Conservation (phyloP, 2,888 invertebrate genomes). For the Pyrocoelia pectoralis region DNA sequence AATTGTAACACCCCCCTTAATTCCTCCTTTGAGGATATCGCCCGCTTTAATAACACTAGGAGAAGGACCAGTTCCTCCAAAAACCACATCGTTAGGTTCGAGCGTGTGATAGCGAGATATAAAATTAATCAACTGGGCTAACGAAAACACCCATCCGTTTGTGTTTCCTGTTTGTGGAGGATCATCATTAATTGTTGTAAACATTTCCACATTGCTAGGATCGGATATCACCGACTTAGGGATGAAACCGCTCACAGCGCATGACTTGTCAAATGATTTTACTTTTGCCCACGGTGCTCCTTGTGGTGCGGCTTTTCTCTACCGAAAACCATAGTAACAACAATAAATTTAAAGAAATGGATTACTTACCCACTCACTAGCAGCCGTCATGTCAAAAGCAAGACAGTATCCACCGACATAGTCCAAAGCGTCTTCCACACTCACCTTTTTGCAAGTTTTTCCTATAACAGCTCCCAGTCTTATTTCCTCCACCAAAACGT, state of each 20-base stretch:
- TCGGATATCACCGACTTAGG: conserved; percentile 62
- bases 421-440: conserved; percentile 64
- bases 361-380: conserved; percentile 60
- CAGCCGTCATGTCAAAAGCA: conserved; percentile 78
- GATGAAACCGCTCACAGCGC: conserved; percentile 75
- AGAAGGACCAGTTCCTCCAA: conserved; percentile 79
- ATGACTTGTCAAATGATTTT: conserved; percentile 82
- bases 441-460: conserved; percentile 65
- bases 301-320: no score
- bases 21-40: conserved; percentile 71
- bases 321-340: conserved; percentile 20
- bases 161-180: conserved; percentile 69
- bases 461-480: conserved; percentile 80
- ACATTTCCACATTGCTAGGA: conserved; percentile 66
- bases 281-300: conserved; percentile 79
- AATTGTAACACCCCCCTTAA: conserved; percentile 57
- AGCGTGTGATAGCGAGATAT: conserved; percentile 74
- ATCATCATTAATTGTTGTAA: conserved; percentile 70
- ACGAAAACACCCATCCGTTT: conserved; percentile 72
- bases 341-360: no score
- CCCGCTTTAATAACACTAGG: conserved; percentile 70
- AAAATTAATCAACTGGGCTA: conserved; percentile 71
- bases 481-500: conserved; percentile 75
- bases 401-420: conserved; percentile 75
- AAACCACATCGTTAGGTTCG: conserved; percentile 75